phyloP scores from a whole-genome alignment of 2,888 invertebrate species.

The Drosophila ezoana region DNA sequence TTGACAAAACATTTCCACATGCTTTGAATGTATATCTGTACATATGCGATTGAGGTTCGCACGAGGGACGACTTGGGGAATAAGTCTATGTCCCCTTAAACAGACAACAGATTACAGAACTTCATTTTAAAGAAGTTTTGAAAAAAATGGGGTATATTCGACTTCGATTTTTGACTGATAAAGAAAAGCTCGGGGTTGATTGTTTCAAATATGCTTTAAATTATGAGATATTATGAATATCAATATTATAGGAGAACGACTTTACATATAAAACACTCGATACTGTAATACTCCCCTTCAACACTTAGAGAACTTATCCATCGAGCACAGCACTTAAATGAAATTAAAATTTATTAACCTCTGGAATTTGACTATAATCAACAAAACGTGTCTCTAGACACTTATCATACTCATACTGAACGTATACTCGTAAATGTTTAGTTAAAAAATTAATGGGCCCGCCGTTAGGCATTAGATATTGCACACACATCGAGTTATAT shows the following conservation, averaged over 20 bases:
- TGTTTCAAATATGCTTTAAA: too few species aligned
- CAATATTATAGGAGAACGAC: too few species aligned
- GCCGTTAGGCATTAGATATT: neutral
- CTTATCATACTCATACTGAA: conserved; percentile 13
- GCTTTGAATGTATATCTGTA: neutral
- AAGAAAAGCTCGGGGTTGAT: too few species aligned
- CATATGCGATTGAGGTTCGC: neutral
- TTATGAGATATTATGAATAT: too few species aligned
- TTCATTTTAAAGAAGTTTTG: neutral
- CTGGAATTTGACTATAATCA: conserved; percentile 15
- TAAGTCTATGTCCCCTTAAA: conserved; percentile 11
- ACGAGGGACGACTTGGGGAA: neutral
- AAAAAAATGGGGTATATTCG: neutral
- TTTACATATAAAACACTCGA: too few species aligned
- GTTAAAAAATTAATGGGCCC: conserved; percentile 25
- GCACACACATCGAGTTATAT: neutral
- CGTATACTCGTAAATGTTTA: neutral
- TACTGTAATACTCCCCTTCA: too few species aligned
- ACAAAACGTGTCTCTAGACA: conserved; percentile 14
- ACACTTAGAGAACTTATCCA: too few species aligned
- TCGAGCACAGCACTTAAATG: too few species aligned
- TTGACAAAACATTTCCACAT: conserved; percentile 47
- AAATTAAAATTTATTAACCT: neutral
- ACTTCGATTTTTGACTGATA: neutral
- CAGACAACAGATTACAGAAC: neutral